Base-by-base conservation (phyloP, 2,888 invertebrate species). In the Dryobota labecula region DNA sequence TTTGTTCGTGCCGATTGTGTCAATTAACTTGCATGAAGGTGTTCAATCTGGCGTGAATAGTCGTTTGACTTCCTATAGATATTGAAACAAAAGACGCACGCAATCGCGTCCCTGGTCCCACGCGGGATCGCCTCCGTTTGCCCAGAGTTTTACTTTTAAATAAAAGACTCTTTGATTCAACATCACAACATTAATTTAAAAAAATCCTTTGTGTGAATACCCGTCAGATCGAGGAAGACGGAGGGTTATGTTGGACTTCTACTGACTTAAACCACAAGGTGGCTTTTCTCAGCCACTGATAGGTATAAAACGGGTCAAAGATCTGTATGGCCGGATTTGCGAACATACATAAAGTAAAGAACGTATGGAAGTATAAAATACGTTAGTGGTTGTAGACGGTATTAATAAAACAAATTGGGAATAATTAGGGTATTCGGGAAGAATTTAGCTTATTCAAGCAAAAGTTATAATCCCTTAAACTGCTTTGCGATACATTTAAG, bases 201-300 rank as follows among this genome's bases (percentile, higher is more conserved):
- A n/a, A n/a, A n/a, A n/a, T 73, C 51, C 49, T 51, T 58, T 36
- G 64, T 53, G 8, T 53, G 13, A 11, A 24, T 47, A 13, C 7
- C 51, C n/a, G 18, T 41, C 51, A 33, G 51, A 41, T 30, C 7
- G 1, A 8, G 18, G 9, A 47, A 53, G 47, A 54, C 20, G 33
- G 11, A 47, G 53, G 27, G 33, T 60, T 54, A 57, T 47, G 38
- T 68, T 27, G 9, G 53, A n/a, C 45, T 53, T 20, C 45, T 54
- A 33, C n/a, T 9, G 7, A 27, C 18, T 67, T 18, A 30, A 67
- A 67, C 67, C 45, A 41, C 75, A 58, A 67, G 24, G 13, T 54
- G n/a, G n/a, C 53, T 53, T 45, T 73, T 47, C 45, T 60, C 33
- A 54, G 33, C 45, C 43, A 47, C 45, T 68, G 53, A 68, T 68